Conservation (phyloP, 2,888 invertebrate genomes). For the Drosophila monieri region DNA sequence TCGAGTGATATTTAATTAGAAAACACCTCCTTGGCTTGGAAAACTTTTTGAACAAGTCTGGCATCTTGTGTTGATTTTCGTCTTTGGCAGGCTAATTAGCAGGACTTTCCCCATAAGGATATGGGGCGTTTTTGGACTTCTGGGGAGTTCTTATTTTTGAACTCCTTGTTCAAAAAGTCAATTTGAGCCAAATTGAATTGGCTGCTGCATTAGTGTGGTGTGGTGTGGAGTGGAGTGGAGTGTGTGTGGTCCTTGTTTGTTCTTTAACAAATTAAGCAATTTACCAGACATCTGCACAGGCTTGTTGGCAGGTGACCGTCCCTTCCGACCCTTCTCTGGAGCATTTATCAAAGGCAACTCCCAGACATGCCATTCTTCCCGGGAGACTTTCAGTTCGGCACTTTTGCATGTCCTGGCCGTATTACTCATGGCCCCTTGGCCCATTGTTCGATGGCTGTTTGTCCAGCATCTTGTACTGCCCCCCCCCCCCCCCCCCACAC, state of each 20-base stretch:
- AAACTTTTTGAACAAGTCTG: conserved; percentile 1
- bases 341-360: conserved; percentile 65
- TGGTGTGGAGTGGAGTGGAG: conserved; percentile 11
- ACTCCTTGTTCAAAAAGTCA: too few relatives aligned
- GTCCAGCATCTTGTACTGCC: conserved; percentile 32
- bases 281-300: conserved; percentile 50
- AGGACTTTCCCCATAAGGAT: conserved; percentile 29
- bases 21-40: background rate
- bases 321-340: conserved; percentile 53
- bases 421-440: conserved; percentile 55
- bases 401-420: conserved; percentile 59
- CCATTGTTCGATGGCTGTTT: conserved; percentile 42
- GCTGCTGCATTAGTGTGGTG: conserved; percentile 56
- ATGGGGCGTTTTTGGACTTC: conserved; percentile 43
- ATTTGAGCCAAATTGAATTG: too few relatives aligned
- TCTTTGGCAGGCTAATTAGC: conserved; percentile 52
- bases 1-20: conserved; percentile 43
- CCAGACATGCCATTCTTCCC: conserved; percentile 6
- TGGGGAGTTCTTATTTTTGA: conserved; percentile 15
- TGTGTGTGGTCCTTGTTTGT: conserved; percentile 15
- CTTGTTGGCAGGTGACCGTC: conserved; percentile 19
- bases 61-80: conserved; percentile 29
- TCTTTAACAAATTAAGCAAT: conserved; percentile 70
- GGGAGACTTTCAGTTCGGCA: conserved; percentile 44
- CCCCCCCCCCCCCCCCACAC: conserved; percentile 27